These are phyloP conservation scores for Sebastes nivosus DNA, from an alignment of 2,797 vertebrate genomes.

Conservation along the genomic window DNA sequence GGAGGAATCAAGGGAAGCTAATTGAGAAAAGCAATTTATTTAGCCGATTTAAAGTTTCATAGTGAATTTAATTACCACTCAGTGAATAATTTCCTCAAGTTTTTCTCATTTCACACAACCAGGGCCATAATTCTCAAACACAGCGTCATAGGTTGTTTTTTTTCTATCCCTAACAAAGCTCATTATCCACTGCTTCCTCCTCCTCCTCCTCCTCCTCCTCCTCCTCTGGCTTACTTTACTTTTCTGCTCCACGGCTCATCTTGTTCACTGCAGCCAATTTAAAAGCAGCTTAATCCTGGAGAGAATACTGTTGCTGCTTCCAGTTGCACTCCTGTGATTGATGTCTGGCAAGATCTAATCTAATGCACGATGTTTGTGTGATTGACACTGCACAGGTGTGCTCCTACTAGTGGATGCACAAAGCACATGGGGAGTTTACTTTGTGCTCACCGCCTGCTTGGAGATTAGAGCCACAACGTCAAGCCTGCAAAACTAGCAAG, in stretches of 20 bases:
- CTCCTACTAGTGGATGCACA: conserved; percentile 40
- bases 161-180: conserved; percentile 56
- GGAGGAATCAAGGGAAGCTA: conserved; percentile 62
- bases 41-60: conserved; percentile 82
- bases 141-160: conserved; percentile 25
- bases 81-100: conserved; percentile 76
- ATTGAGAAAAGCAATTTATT: conserved; percentile 85
- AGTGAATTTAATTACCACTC: conserved; percentile 79
- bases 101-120: conserved; percentile 69
- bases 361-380: conserved; percentile 64
- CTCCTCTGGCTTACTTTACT: conserved; percentile 67
- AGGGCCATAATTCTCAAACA: conserved; percentile 73
- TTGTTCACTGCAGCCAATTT: conserved; percentile 79
- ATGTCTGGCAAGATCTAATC: conserved; percentile 77
- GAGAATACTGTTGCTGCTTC: conserved; percentile 69
- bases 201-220: conserved; percentile 1
- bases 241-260: conserved; percentile 68
- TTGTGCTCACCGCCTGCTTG: conserved; percentile 24
- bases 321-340: conserved; percentile 68
- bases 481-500: conserved; percentile 42
- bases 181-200: conserved; percentile 57
- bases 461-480: conserved; percentile 65
- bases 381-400: conserved; percentile 73
- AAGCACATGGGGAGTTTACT: conserved; percentile 41
- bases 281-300: conserved; percentile 78